Base-by-base conservation (phyloP, 2,888 invertebrate species). In the Blomia tropicalis region DNA sequence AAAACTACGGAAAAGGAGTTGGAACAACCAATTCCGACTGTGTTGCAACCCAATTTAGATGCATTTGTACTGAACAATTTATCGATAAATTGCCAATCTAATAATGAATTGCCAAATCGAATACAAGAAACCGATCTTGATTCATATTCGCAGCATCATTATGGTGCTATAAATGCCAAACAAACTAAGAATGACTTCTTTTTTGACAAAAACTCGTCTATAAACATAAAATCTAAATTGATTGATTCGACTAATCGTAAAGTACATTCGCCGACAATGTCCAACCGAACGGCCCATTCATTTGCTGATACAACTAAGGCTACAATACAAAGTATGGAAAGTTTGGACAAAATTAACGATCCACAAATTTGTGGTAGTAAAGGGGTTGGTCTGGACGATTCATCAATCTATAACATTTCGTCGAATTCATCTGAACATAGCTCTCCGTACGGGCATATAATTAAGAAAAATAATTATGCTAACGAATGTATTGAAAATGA, bases 301-400 rank as follows among this genome's bases (percentile, higher is more conserved):
- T 25, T 62, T 3, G 43, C 62, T 25, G 62, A 62, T 29, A 43
- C 62, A 17, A 62, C 56, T 51, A 19, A 29, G 11, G 62, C 58
- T 14, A 62, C 62, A 4, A 58, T 58, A 41, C 43, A 62, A 36
- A 43, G 43, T n/a, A 29, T 1, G 27, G 62, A 62, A 30, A 62
- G 62, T 62, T 27, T 62, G 17, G 58, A 62, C n/a, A 44, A 62
- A 27, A 41, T 62, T 4, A 27, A 25, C 5, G 44, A 25, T 17
- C 31, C 59, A 29, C 59, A 59, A n/a, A 25, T 11, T 47, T 7
- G 7, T 47, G 51, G n/a, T 19, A 27, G n/a, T 47, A 27, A 47
- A 7, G 11, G 7, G 7, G 22, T 7, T n/a, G 7, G 27, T 11
- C 7, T 47, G 23, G 51, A 47, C 11, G 51, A 22, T 14, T 47